A percentile compares a stretch with the other conserved stretches of the same genome.
Conservation (phyloP, 2,797 vertebrate genomes). For the Danio aesculapii region DNA sequence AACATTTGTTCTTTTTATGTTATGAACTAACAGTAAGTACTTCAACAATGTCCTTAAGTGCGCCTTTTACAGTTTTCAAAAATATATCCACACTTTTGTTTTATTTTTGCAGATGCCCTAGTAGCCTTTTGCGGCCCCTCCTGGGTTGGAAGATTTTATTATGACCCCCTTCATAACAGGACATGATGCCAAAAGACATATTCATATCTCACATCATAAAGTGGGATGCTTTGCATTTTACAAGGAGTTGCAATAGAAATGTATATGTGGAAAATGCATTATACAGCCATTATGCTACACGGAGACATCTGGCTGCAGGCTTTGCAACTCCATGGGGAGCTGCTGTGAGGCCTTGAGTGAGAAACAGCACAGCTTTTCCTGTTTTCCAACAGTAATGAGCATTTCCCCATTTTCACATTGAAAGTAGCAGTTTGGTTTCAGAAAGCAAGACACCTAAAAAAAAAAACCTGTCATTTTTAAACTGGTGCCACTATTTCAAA, state of each 20-base stretch:
- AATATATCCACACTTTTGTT: background rate
- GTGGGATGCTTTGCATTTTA: conserved; percentile 29
- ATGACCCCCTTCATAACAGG: background rate
- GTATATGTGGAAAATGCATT: conserved; percentile 55
- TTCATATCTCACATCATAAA: conserved; percentile 43
- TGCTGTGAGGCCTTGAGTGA: conserved; percentile 4
- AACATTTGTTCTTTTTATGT: too few species aligned
- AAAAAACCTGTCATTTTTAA: background rate
- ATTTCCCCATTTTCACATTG: background rate
- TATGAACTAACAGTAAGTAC: too few species aligned
- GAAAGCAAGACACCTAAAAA: background rate
- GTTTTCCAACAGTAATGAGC: conserved; percentile 27
- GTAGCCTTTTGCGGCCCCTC: background rate
- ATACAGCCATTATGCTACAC: conserved; percentile 7
- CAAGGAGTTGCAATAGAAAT: conserved; percentile 40
- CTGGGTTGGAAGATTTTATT: background rate
- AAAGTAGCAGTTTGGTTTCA: background rate
- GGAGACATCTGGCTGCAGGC: conserved; percentile 36
- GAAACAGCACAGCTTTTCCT: conserved; percentile 17
- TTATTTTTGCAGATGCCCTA: background rate
- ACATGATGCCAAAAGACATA: conserved; percentile 3
- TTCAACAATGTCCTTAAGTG: background rate
- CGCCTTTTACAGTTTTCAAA: background rate
- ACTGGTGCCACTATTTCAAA: background rate
- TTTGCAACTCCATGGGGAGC: conserved; percentile 43